These are phyloP conservation scores for Coregonus suidteri DNA, from an alignment of 2,797 vertebrate genomes.

Conservation along the genomic window DNA sequence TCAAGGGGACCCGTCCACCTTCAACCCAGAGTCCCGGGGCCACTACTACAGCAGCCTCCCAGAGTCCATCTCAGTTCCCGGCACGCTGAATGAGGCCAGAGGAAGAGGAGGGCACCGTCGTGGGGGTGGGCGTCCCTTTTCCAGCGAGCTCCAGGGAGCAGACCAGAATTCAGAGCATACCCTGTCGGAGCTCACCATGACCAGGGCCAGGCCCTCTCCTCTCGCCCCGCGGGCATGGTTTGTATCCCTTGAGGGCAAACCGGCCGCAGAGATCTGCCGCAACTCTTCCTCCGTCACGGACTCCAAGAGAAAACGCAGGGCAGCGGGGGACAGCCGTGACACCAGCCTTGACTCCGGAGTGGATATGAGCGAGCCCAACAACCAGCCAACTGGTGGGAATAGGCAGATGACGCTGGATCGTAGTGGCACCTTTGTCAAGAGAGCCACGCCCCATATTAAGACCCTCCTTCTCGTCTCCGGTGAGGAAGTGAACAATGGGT, in stretches of 20 bases:
- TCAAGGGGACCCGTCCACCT: conserved; percentile 59
- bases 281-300: conserved; percentile 69
- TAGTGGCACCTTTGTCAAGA: conserved; percentile 85
- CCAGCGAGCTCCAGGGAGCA: conserved; percentile 77
- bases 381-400: not conserved
- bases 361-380: conserved; percentile 86
- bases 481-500: not conserved
- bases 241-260: conserved; percentile 91
- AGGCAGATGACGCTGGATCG: conserved; percentile 75
- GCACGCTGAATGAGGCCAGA: conserved; percentile 81
- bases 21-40: conserved; percentile 60
- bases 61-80: conserved; percentile 88
- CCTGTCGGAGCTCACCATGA: conserved; percentile 63
- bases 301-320: conserved; percentile 79
- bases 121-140: conserved; percentile 51
- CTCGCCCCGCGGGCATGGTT: conserved; percentile 89
- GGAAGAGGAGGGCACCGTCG: conserved; percentile 55
- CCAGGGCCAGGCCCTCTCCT: conserved; percentile 70
- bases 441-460: conserved; percentile 69
- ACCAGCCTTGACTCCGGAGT: conserved; percentile 91
- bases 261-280: conserved; percentile 86
- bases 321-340: conserved; percentile 80
- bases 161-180: conserved; percentile 78
- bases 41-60: conserved; percentile 73
- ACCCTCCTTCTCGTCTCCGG: conserved; percentile 51